phyloP scores from a whole-genome alignment of 2,797 vertebrate genomes.

The Urosaurus nigricauda region DNA sequence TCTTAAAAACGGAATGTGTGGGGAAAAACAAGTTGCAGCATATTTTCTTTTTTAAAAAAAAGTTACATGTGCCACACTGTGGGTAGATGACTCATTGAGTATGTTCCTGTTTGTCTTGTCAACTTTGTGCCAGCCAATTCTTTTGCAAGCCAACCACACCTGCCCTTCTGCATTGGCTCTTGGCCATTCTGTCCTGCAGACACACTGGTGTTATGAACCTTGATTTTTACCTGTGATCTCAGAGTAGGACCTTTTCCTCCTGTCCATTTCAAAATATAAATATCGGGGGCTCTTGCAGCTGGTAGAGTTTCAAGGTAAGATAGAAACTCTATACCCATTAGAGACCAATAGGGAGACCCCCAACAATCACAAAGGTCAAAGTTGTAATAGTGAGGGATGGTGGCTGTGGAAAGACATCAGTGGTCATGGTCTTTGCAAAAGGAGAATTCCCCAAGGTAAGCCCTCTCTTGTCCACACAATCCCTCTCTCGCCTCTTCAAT shows the following conservation, averaged over 20 bases:
- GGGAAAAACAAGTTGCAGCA: too few species aligned
- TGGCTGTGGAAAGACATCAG: slow-evolving; percentile 81
- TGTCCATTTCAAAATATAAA: background rate
- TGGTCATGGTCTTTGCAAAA: slow-evolving; percentile 74
- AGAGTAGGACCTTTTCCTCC: too few species aligned
- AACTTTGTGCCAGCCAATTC: slow-evolving; percentile 62
- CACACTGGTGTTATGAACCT: background rate
- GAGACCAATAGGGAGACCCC: slow-evolving; percentile 13
- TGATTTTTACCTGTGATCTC: background rate
- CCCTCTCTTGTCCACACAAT: background rate
- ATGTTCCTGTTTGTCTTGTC: slow-evolving; percentile 20
- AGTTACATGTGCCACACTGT: background rate
- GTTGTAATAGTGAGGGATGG: slow-evolving; percentile 80
- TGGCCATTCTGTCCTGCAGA: background rate
- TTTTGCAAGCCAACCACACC: slow-evolving; percentile 64
- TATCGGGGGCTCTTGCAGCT: background rate
- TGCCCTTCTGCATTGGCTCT: slow-evolving; percentile 21
- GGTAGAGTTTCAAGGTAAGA: slow-evolving; percentile 42
- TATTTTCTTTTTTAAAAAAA: background rate
- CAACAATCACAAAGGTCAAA: slow-evolving; percentile 63
- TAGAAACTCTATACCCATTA: background rate
- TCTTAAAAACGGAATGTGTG: too few species aligned
- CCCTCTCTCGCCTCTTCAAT: background rate
- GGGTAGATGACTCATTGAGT: background rate
- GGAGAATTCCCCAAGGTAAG: slow-evolving; percentile 78